A percentile compares a stretch with the other conserved stretches of the same genome.
phyloP scores from a whole-genome alignment of 2,797 vertebrate species.

The Antennarius maculatus region DNA sequence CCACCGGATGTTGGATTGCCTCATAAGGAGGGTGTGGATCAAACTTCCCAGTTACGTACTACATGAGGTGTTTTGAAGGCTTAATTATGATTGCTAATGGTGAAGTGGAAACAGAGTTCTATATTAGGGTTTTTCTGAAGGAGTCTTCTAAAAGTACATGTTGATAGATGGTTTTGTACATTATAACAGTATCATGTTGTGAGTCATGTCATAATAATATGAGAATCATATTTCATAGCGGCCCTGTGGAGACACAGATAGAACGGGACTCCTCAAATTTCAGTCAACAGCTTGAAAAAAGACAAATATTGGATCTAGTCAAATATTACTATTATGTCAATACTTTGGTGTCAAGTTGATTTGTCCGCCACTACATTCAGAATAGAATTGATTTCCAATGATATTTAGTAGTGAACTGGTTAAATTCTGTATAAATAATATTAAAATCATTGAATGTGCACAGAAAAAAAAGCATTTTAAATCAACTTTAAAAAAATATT shows the following conservation, averaged over 20 bases:
- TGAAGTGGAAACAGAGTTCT: neutral
- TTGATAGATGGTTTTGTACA: neutral
- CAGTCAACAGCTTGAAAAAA: constrained; percentile 2
- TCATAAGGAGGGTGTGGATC: neutral
- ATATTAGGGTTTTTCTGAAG: neutral
- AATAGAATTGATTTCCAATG: no score
- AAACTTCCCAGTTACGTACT: neutral
- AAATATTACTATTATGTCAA: constrained; percentile 1
- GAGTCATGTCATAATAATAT: neutral
- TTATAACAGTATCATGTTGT: neutral
- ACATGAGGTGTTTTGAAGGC: neutral
- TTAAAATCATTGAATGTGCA: neutral
- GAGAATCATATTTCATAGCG: neutral
- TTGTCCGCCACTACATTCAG: no score
- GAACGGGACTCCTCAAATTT: neutral
- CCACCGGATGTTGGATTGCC: constrained; percentile 22
- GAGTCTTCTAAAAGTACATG: neutral
- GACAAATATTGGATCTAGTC: constrained; percentile 1
- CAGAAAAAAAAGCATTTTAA: no score
- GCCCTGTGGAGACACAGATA: neutral
- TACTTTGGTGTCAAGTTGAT: neutral
- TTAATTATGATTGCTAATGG: neutral
- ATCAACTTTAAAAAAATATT: no score
- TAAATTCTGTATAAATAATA: neutral
- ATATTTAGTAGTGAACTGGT: neutral